Conservation (phyloP, 2,113 vertebrate genomes). For the Pseudorasbora parva region DNA sequence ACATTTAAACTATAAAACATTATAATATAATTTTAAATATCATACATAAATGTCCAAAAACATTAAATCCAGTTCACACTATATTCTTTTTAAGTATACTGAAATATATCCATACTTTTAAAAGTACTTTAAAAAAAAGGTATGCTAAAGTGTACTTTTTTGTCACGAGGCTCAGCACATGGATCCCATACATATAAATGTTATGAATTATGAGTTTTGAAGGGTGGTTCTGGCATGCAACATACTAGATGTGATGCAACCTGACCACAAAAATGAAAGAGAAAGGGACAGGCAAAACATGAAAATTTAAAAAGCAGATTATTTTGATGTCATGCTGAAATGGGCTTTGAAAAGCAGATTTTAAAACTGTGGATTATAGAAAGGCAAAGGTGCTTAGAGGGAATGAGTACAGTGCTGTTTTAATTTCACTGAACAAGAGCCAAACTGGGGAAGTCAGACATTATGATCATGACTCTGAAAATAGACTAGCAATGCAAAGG, state of each 20-base stretch:
- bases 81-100: too few species aligned
- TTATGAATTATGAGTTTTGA: not conserved
- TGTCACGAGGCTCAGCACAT: not conserved
- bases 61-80: too few species aligned
- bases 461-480: not conserved
- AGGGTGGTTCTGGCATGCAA: not conserved
- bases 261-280: constrained; percentile 18
- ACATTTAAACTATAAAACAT: not conserved
- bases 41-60: too few species aligned
- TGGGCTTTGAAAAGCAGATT: constrained; percentile 66
- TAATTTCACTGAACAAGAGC: not conserved
- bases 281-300: constrained; percentile 41
- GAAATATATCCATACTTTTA: not conserved
- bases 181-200: not conserved
- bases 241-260: not conserved
- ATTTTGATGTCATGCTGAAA: constrained; percentile 62
- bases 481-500: not conserved
- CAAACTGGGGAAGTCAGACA: not conserved
- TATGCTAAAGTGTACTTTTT: not conserved
- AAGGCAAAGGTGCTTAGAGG: constrained; percentile 46
- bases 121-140: not conserved
- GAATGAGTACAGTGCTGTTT: constrained; percentile 24
- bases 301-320: constrained; percentile 63
- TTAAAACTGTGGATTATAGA: constrained; percentile 64
- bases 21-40: too few species aligned